Percentiles rank a stretch among this genome's conserved stretches.
phyloP scores from a whole-genome alignment of 2,113 vertebrate species.

The Cettia cetti region DNA sequence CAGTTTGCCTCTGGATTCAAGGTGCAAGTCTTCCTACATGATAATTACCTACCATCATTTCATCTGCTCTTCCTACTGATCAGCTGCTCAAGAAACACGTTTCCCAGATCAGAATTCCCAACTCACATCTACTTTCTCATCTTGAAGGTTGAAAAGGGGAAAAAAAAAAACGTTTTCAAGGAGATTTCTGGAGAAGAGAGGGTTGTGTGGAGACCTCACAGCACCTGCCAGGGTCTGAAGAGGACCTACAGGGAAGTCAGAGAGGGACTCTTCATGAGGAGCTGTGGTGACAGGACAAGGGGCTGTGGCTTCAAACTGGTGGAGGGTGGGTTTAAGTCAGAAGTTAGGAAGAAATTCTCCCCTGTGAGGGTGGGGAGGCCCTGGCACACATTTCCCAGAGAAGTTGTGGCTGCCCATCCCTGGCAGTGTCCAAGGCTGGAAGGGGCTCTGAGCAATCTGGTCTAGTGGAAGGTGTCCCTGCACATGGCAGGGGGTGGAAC shows the following conservation, averaged over 20 bases:
- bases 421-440: neutral
- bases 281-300: neutral
- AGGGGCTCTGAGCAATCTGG: rapidly evolving
- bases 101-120: neutral
- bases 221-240: neutral
- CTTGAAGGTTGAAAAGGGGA: neutral
- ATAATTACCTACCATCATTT: neutral
- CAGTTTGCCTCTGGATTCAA: neutral
- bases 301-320: neutral
- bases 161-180: neutral
- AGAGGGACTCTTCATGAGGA: neutral
- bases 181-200: neutral
- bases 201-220: neutral
- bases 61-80: neutral
- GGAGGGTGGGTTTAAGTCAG: neutral
- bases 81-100: neutral
- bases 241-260: neutral
- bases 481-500: neutral
- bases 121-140: neutral
- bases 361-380: neutral
- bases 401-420: neutral
- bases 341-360: neutral
- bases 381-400: neutral
- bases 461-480: rapidly evolving
- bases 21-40: neutral